Conservation (phyloP, 2,113 vertebrate species). For the Gallinago media region DNA sequence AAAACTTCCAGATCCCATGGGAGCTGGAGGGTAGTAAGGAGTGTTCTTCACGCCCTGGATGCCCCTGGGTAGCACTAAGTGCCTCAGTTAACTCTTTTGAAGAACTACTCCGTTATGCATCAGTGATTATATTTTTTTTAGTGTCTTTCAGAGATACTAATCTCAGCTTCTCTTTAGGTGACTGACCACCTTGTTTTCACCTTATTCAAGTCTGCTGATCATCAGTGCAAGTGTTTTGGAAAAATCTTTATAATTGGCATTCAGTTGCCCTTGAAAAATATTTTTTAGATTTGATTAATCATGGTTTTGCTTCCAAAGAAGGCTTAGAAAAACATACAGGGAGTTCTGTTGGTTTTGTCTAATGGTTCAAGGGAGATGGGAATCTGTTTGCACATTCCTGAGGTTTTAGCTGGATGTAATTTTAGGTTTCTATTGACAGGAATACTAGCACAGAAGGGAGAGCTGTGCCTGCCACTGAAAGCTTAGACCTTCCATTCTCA, state of each 20-base stretch:
- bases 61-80: background rate
- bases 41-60: background rate
- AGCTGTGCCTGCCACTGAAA: background rate
- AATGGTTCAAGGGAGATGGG: background rate
- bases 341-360: background rate
- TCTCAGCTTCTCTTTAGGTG: background rate
- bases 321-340: background rate
- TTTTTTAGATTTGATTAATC: background rate
- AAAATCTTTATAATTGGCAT: background rate
- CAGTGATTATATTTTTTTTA: background rate
- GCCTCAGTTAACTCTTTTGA: background rate
- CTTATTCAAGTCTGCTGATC: rapidly evolving
- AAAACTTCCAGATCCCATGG: background rate
- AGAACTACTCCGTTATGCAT: background rate
- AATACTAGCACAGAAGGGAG: background rate
- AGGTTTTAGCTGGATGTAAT: background rate
- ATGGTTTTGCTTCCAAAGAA: background rate
- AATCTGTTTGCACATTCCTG: background rate
- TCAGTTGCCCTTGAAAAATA: background rate
- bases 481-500: background rate
- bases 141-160: background rate
- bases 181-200: rapidly evolving
- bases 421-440: background rate
- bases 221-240: background rate
- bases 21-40: background rate